A percentile compares a stretch with the other conserved stretches of the same genome.
phyloP scores from a whole-genome alignment of 1,140 invertebrate genomes.

The Pogonomyrmex barbatus region DNA sequence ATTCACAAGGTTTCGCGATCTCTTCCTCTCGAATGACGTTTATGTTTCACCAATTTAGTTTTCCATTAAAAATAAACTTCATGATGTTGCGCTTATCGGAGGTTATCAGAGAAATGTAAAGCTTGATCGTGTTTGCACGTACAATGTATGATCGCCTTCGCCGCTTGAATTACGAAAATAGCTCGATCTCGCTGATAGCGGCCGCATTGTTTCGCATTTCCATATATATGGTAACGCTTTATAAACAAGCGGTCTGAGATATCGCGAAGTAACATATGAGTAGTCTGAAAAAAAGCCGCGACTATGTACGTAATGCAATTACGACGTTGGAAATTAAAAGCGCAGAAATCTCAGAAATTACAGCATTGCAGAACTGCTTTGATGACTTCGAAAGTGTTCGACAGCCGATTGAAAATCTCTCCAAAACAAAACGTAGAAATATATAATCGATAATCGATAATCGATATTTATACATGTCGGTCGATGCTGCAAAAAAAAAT shows the following conservation, averaged over 20 bases:
- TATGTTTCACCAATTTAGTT: conserved; percentile 37
- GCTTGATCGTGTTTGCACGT: not conserved
- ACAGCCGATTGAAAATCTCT: not conserved
- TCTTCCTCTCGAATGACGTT: not conserved
- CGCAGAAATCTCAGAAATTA: not conserved
- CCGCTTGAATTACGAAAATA: conserved; percentile 59
- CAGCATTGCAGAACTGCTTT: conserved; percentile 4
- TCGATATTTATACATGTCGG: not conserved
- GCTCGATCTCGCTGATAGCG: conserved; percentile 32
- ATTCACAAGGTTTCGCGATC: conserved; percentile 17
- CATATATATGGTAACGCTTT: conserved; percentile 18
- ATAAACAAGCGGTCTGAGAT: conserved; percentile 32
- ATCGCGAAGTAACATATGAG: conserved; percentile 2
- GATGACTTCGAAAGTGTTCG: not conserved
- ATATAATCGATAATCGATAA: too few species aligned
- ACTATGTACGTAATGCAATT: conserved; percentile 32
- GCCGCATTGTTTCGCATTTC: conserved; percentile 42
- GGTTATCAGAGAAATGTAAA: conserved; percentile 49
- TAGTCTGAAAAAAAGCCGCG: not conserved
- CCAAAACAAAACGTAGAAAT: not conserved
- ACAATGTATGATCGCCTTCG: conserved; percentile 38
- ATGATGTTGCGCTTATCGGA: conserved; percentile 44
- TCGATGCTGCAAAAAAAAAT: not conserved
- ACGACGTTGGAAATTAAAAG: conserved; percentile 2
- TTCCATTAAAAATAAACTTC: conserved; percentile 38